Base-by-base conservation (phyloP, 2,888 invertebrate genomes). In the Mactromeris polynyma region DNA sequence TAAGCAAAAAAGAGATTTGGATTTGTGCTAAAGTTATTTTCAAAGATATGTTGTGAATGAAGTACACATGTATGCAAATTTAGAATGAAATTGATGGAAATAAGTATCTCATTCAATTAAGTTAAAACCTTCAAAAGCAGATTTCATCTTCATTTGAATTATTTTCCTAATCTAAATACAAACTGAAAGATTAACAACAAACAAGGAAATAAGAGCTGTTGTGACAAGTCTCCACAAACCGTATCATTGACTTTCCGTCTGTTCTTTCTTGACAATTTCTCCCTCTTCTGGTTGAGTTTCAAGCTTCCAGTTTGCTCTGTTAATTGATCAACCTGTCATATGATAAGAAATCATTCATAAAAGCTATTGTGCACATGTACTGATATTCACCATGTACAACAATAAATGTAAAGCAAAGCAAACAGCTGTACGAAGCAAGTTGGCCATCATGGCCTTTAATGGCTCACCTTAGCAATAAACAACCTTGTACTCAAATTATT, bases 281-380 rank as follows among this genome's bases (percentile, higher is more conserved):
- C 86, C 69, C 92, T 92, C 38, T 88, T 90, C 46, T 89, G 90
- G 69, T 89, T 85, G 11, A 95, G 85, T 85, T 91, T 93, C 80
- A 95, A 88, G 81, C 89, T 91, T 79, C 89, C 93, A 81, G 95
- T 93, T 89, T 92, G 90, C 79, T 93, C 91, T 26, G 94, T 86
- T 26, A 95, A 85, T 33, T 89, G 87, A 11, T 93, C 93, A 42
- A 94, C 88, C 92, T 94, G 58, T 40, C 82, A 83, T 73, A 26
- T 33, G 36, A 80, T 82, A 11, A 73, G n/a, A 21, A 54, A 6
- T 21, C 0, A 54, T 54, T 1, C n/a, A 54, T 21, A 73, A 6
- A 73, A 73, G 33, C 21, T 36, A 73, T 4, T 31, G 31, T 17
- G 19, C 17, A 38, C 73, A 31, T 26, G 33, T 9, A 2, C 19